Conservation (phyloP, 2,113 vertebrate genomes). For the Scortum barcoo region DNA sequence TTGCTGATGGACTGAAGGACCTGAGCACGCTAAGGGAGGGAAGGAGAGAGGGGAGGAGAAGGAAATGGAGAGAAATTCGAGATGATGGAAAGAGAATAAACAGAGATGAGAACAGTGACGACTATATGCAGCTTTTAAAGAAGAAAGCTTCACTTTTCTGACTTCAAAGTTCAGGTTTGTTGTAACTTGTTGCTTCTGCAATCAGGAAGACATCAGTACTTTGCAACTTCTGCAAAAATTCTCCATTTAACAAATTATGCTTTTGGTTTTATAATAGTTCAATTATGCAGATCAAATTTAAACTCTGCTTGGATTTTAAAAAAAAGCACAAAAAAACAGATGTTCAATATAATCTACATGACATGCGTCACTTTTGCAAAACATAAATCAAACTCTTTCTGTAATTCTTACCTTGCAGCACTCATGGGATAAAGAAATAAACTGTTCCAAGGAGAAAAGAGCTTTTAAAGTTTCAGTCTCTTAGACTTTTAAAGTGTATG, state of each 20-base stretch:
- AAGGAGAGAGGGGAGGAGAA: not conserved
- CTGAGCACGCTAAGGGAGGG: constrained; percentile 88
- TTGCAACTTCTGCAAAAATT: not conserved
- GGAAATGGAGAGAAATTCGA: no score
- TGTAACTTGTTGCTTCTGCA: not conserved
- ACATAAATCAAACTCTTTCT: rapidly evolving
- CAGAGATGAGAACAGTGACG: not conserved
- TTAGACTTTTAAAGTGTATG: not conserved
- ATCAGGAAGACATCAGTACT: not conserved
- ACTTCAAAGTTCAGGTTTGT: not conserved
- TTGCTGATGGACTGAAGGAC: constrained; percentile 88
- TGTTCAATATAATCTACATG: not conserved
- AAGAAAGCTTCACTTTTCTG: not conserved
- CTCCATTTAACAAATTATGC: not conserved
- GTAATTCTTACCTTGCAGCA: constrained; percentile 69
- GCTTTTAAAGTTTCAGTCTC: not conserved
- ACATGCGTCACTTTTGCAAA: not conserved
- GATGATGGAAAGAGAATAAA: not conserved
- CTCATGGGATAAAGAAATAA: constrained; percentile 53
- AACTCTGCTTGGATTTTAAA: not conserved
- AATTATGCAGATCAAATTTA: not conserved
- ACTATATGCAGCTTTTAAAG: not conserved
- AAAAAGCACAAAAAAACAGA: not conserved
- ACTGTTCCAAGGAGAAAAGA: not conserved
- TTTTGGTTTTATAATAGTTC: not conserved